phyloP scores from a whole-genome alignment of 2,888 invertebrate species.

The Macrosoma leucophasiata region DNA sequence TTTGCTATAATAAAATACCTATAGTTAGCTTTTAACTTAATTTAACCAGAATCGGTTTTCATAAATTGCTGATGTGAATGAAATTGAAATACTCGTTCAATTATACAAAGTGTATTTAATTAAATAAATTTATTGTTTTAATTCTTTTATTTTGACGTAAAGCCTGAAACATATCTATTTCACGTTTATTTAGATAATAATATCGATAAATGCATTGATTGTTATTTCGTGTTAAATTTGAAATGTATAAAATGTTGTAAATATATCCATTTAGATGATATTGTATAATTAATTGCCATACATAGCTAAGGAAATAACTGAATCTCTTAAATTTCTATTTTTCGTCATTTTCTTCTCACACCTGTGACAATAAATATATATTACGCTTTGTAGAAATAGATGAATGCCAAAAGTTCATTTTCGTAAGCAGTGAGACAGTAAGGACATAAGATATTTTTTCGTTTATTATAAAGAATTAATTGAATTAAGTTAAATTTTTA shows the following conservation, averaged over 20 bases:
- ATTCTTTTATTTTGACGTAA: constrained; percentile 30
- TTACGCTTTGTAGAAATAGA: constrained; percentile 69
- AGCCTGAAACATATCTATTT: constrained; percentile 69
- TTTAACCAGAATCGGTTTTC: too few relatives aligned
- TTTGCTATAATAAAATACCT: too few relatives aligned
- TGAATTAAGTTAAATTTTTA: too few relatives aligned
- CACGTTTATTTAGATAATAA: constrained; percentile 51
- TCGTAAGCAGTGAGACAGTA: too few relatives aligned
- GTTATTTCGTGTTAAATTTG: constrained; percentile 49
- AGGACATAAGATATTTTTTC: too few relatives aligned
- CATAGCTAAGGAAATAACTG: constrained; percentile 24
- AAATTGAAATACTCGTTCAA: too few relatives aligned
- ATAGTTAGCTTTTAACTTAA: too few relatives aligned
- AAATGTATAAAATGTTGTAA: constrained; percentile 46
- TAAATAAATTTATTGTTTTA: too few relatives aligned
- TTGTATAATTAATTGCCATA: constrained; percentile 27
- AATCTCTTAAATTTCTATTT: constrained; percentile 34
- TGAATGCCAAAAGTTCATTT: constrained; percentile 68
- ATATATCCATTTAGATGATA: constrained; percentile 46
- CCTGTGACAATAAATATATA: constrained; percentile 74
- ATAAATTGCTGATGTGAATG: too few relatives aligned
- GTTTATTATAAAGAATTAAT: too few relatives aligned
- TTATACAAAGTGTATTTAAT: too few relatives aligned
- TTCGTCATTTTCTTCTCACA: constrained; percentile 58
- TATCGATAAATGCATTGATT: constrained; percentile 35